Evolutionary conservation across 35 echinoderm and acorn worm species (phyloP), one percentile per base, ranked within the genome.

Genomic region (Holothuria glaberrima): DNA sequence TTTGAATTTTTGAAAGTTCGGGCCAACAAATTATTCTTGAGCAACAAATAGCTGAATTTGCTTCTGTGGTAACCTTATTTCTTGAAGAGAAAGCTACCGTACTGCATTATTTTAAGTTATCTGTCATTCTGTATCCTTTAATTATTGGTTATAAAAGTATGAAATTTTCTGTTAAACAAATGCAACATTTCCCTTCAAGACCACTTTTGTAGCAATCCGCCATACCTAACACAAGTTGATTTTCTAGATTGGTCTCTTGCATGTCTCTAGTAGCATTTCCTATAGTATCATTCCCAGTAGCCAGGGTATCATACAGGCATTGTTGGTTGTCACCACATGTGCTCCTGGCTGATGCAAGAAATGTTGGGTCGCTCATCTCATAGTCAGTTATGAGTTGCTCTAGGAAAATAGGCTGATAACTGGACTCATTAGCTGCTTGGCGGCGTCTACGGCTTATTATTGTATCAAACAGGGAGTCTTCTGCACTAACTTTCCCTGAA

Each of bases 341-440:
- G 2, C 0, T 57, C 13, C 62, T 30, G 65, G 86, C 86, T 41
- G 64, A 44, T 38, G 62, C 67, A 16, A 88, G 50, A 24, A 88
- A 88, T 14, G 31, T 22, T 10, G 61, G 62, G 71, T 88, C 67
- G 22, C 50, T 88, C 25, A 28, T 28, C 31, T 88, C 65, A 72
- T 52, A 88, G 19, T 50, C 78, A 2, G 67, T 26, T 9, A 97
- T 92, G 9, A 97, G 58, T 21, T 94, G 66, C 6, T 69, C 62
- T 9, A 97, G 70, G 86, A 94, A 94, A 26, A 83, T 30, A 12
- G 95, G 95, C 69, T 36, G 28, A 68, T 92, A 97, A 28, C 71
- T 29, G 5, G 45, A 30, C 18, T 73, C 67, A 29, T 88, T 29
- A 6, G 24, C 33, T 33, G 30, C 12, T 29, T 29, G 16, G 28